phyloP scores from a whole-genome alignment of 1,140 invertebrate species.

The Scaptodrosophila lebanonensis region DNA sequence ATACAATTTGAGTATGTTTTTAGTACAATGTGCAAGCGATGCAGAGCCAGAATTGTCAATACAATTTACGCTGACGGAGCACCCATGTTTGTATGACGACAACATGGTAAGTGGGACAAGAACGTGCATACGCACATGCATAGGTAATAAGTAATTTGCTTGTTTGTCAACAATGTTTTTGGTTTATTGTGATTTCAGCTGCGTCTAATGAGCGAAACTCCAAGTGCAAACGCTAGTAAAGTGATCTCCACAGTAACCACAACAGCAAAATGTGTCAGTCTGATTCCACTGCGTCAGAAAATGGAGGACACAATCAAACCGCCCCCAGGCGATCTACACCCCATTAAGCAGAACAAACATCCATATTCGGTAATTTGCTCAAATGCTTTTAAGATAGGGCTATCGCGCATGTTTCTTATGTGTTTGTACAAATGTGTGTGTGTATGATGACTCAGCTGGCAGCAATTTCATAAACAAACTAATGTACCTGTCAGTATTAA shows the following conservation, averaged over 20 bases:
- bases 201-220: constrained; percentile 24
- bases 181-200: constrained; percentile 24
- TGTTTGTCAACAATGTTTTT: neutral
- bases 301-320: no score
- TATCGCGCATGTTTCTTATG: no score
- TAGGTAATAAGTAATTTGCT: neutral
- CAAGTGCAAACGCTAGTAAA: constrained; percentile 36
- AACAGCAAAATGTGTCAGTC: constrained; percentile 34
- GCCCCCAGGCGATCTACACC: no score
- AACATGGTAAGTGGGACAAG: constrained; percentile 25
- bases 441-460: constrained; percentile 25
- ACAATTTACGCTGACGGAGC: constrained; percentile 48
- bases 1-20: no score
- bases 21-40: constrained; percentile 42
- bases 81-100: constrained; percentile 49
- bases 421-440: neutral
- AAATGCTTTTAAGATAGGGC: no score
- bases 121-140: no score
- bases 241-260: neutral
- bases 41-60: constrained; percentile 42
- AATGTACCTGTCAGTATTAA: neutral
- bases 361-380: constrained; percentile 54
- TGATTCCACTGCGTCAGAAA: constrained; percentile 32
- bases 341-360: constrained; percentile 41
- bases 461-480: no score